Conservation (phyloP, 1,140 invertebrate species). For the Antheraea mylitta region DNA sequence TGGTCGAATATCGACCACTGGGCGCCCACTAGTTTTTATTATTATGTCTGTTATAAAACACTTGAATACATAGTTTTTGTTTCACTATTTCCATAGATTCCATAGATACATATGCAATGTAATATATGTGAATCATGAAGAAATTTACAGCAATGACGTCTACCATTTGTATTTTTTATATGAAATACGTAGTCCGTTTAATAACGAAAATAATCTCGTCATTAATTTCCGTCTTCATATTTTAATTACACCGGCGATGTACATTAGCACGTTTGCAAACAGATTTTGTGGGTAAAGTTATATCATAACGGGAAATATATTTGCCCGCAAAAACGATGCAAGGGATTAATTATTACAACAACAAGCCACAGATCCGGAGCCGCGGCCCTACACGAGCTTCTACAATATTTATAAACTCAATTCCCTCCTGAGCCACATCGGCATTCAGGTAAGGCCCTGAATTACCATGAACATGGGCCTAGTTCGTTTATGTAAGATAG, state of each 20-base stretch:
- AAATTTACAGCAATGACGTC: too few relatives aligned
- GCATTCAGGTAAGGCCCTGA: slow-evolving; percentile 53
- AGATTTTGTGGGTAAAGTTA: not conserved
- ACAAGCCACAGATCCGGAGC: slow-evolving; percentile 10
- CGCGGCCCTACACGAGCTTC: slow-evolving; percentile 5
- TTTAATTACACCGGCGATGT: not conserved
- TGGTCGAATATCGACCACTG: too few relatives aligned
- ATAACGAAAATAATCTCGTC: not conserved
- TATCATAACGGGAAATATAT: slow-evolving; percentile 7
- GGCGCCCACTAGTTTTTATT: too few relatives aligned
- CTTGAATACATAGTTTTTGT: too few relatives aligned
- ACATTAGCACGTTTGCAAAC: not conserved
- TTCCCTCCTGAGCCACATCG: slow-evolving; percentile 44
- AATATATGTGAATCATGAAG: too few relatives aligned
- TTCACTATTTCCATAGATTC: too few relatives aligned
- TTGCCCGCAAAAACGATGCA: slow-evolving; percentile 7
- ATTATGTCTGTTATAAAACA: too few relatives aligned
- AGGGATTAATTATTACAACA: slow-evolving; percentile 17
- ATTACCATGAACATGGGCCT: slow-evolving; percentile 59
- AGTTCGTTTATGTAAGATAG: slow-evolving; percentile 51
- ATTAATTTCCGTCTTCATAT: not conserved
- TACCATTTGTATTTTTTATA: too few relatives aligned
- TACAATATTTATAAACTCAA: slow-evolving; percentile 43
- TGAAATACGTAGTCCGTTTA: too few relatives aligned
- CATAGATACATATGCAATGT: too few relatives aligned